Conservation (phyloP, 2,113 vertebrate genomes). For the Callaeas wilsoni region DNA sequence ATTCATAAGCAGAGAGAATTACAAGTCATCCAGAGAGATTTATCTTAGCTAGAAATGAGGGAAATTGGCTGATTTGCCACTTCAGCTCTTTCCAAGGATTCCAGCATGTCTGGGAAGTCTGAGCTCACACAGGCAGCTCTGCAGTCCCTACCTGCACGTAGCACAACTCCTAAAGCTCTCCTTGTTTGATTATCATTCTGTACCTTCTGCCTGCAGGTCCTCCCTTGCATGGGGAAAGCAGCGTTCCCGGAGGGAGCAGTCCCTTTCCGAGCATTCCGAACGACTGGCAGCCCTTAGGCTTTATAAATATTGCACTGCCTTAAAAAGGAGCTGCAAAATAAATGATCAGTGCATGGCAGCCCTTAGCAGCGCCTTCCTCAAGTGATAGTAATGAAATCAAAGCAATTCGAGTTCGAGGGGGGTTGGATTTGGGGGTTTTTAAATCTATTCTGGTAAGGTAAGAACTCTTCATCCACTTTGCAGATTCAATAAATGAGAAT, state of each 20-base stretch:
- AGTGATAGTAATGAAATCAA: background rate
- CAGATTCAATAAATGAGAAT: background rate
- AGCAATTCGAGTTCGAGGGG: background rate
- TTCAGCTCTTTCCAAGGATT: slow-evolving; percentile 1
- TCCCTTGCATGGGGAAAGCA: background rate
- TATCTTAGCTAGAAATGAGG: background rate
- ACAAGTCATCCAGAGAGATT: background rate
- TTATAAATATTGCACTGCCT: background rate
- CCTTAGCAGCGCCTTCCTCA: background rate
- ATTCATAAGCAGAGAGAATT: background rate
- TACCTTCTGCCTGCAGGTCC: background rate
- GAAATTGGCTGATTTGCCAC: background rate
- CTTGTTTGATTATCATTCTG: background rate
- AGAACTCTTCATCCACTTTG: background rate
- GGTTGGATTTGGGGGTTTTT: background rate
- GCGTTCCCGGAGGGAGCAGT: background rate
- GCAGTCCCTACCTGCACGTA: background rate
- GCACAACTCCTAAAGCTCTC: background rate
- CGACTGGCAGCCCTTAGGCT: background rate
- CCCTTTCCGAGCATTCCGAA: background rate
- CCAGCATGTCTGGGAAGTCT: background rate
- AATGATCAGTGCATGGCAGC: background rate
- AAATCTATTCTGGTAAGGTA: background rate
- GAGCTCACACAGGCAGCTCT: background rate
- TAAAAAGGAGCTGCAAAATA: background rate